Evolutionary conservation across 2,888 invertebrate genomes (phyloP).

Genomic region (Nebria brevicollis): DNA sequence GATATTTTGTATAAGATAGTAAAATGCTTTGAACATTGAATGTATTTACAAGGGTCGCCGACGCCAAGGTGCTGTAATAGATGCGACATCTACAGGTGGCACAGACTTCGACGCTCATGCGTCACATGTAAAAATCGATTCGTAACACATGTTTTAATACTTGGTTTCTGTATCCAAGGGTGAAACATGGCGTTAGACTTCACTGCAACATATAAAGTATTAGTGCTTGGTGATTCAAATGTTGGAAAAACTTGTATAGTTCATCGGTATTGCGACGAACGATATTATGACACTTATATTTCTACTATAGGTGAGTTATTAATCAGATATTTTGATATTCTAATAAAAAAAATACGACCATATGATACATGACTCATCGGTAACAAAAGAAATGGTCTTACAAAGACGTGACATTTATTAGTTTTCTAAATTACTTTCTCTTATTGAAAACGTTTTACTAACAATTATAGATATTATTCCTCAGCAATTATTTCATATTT

Average conservation of each 20-base stretch:
- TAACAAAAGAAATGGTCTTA: neutral
- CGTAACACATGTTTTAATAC: constrained; percentile 44
- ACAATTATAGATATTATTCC: too few species aligned
- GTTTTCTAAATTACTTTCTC: neutral
- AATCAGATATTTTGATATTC: neutral
- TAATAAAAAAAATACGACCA: neutral
- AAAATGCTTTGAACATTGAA: too few species aligned
- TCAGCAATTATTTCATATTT: too few species aligned
- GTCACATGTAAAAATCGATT: constrained; percentile 45
- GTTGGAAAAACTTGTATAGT: constrained; percentile 92
- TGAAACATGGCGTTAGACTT: constrained; percentile 82
- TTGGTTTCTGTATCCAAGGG: constrained; percentile 41
- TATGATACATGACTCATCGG: neutral
- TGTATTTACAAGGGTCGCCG: constrained; percentile 4
- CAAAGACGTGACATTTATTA: neutral
- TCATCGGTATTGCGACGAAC: constrained; percentile 88
- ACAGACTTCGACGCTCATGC: constrained; percentile 36
- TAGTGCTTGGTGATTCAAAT: constrained; percentile 89
- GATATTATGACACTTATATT: constrained; percentile 91
- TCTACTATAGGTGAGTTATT: constrained; percentile 84
- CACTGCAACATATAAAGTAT: constrained; percentile 86
- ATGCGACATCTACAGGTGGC: constrained; percentile 45
- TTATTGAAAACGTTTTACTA: too few species aligned
- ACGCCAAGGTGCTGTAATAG: constrained; percentile 24
- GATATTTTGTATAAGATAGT: too few species aligned